Conservation (phyloP, 2,888 invertebrate genomes). For the Stenoptilia bipunctidactyla region DNA sequence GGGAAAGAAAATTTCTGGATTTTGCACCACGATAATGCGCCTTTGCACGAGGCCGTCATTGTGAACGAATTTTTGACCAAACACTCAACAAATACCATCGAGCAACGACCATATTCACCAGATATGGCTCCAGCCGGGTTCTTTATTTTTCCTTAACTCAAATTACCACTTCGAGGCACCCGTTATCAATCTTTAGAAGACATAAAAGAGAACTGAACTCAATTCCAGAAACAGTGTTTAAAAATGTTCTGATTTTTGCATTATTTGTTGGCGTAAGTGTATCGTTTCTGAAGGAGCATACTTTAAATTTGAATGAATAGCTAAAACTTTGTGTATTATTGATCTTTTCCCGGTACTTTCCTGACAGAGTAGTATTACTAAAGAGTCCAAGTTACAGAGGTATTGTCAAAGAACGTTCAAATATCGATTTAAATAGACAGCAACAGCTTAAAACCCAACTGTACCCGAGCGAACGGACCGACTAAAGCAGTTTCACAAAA, state of each 20-base stretch:
- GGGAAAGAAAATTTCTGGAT: constrained; percentile 6
- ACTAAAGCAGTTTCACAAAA: no score
- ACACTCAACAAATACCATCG: constrained; percentile 4
- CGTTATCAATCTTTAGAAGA: constrained; percentile 11
- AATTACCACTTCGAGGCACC: constrained; percentile 14
- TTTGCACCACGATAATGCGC: constrained; percentile 9
- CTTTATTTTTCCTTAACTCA: constrained; percentile 11
- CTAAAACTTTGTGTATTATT: no score
- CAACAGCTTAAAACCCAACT: no score
- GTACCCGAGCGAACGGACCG: no score
- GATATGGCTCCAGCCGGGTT: constrained; percentile 1
- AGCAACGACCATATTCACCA: constrained; percentile 3
- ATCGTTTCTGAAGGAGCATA: constrained; percentile 12
- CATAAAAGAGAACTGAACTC: constrained; percentile 7
- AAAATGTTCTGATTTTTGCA: constrained; percentile 8
- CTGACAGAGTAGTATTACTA: no score
- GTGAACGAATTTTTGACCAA: constrained; percentile 15
- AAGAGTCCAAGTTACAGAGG: no score
- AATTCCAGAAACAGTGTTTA: constrained; percentile 7
- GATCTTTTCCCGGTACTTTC: no score
- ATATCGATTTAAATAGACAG: no score
- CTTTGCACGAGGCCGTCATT: constrained; percentile 15
- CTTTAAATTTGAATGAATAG: no score
- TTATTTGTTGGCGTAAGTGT: constrained; percentile 14
- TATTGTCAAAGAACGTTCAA: no score